Base-by-base conservation (phyloP, 2,888 invertebrate species). In the Pyrrhia umbra region DNA sequence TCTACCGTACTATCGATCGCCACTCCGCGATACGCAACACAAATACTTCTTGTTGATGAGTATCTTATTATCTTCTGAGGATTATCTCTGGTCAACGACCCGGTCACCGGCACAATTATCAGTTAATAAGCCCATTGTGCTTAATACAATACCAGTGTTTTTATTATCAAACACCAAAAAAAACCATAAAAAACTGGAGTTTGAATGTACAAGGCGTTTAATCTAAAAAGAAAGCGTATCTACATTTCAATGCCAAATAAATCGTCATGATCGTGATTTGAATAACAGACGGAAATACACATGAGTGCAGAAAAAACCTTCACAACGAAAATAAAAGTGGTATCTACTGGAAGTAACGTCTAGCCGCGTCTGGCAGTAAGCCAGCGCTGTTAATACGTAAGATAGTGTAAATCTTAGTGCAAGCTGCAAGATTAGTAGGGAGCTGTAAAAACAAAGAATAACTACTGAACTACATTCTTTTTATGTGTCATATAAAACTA, bases 311-410 rank as follows among this genome's bases (percentile, higher is more conserved):
- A 62, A 66, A 75, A 68, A 73, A 69, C 64, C 73, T 78, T 80
- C 75, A 49, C 50, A 71, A 74, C 76, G 60, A 80, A 80, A 80
- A 80, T 80, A 80, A 80, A 78, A 74, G 74, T 71, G 61, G 47
- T 54, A 75, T 62, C 54, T 55, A 66, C 46, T 58, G 72, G 50
- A 67, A 34, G 34, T 34, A 34, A 67, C 49, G 71, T 75, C 65
- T 73, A 62, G 70, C 45, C 49, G 47, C 45, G 39, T 23, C 50
- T 80, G 79, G 79, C 79, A 43, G 8, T 4, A 21, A 39, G 79
- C 79, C 79, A 80, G 46, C 61, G 46, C 37, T 49, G 65, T 64
- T 72, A 55, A 58, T 70, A 69, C 65, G 59, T 60, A 52, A 65
- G 62, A 62, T 45, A 73, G 39, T 43, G 64, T 60, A 57, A 56